Conservation (phyloP, 2,113 vertebrate genomes). For the Castor canadensis region DNA sequence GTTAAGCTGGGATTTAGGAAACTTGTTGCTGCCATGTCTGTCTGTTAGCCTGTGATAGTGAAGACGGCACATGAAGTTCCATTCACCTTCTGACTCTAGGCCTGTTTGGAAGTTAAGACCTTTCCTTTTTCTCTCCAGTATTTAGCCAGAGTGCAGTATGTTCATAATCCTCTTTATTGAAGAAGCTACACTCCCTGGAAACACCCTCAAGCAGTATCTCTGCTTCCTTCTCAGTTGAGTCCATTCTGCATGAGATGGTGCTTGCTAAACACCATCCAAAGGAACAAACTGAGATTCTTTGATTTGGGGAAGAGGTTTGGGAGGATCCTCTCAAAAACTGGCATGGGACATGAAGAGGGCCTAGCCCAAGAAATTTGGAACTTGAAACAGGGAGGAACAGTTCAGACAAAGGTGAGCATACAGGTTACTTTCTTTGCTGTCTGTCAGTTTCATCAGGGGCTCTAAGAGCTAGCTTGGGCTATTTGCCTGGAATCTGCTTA, state of each 20-base stretch:
- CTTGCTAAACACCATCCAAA: constrained; percentile 5
- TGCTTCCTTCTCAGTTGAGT: background rate
- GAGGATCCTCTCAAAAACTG: constrained; percentile 1
- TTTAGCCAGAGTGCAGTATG: background rate
- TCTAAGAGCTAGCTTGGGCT: constrained; percentile 56
- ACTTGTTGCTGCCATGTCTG: background rate
- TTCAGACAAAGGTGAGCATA: constrained; percentile 6
- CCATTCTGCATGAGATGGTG: background rate
- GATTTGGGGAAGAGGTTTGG: constrained; percentile 38
- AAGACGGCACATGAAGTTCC: background rate
- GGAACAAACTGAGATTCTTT: constrained; percentile 19
- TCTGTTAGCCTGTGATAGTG: background rate
- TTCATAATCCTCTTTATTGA: background rate
- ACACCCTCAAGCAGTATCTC: background rate
- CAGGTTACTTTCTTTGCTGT: constrained; percentile 31
- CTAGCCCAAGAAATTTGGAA: background rate
- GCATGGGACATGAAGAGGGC: background rate
- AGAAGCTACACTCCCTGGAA: constrained; percentile 2
- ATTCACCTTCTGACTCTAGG: background rate
- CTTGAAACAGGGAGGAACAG: background rate
- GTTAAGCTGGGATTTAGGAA: background rate
- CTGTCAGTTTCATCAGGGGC: constrained; percentile 40
- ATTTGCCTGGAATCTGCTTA: constrained; percentile 67
- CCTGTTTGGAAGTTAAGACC: background rate
- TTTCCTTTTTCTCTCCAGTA: background rate